Evolutionary conservation across 2,113 vertebrate genomes (phyloP).

Genomic region (Brachyhypopomus occidentalis): DNA sequence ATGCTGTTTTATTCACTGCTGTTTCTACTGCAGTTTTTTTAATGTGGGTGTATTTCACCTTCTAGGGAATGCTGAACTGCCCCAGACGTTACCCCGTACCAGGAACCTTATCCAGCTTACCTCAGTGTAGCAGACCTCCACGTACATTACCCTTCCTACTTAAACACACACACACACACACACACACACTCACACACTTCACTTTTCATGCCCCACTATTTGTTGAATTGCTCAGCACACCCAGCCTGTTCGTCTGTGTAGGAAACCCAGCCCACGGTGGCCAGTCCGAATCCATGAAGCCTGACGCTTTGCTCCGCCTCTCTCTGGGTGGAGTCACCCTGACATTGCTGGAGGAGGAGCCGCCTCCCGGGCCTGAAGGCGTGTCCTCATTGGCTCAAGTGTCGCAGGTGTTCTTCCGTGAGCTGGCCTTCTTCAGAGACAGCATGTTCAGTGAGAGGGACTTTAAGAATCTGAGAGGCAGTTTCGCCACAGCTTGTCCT

Average conservation of each 20-base stretch:
- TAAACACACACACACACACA: neutral
- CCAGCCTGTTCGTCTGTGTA: constrained; percentile 42
- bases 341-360: constrained; percentile 81
- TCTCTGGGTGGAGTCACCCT: constrained; percentile 83
- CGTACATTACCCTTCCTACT: constrained; percentile 64
- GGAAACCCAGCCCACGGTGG: constrained; percentile 70
- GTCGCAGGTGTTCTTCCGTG: constrained; percentile 78
- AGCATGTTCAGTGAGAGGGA: constrained; percentile 83
- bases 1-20: neutral
- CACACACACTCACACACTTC: neutral
- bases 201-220: neutral
- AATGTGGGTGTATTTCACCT: constrained; percentile 9
- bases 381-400: constrained; percentile 67
- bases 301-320: constrained; percentile 80
- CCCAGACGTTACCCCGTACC: constrained; percentile 76
- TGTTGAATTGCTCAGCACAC: neutral
- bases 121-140: constrained; percentile 62
- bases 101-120: constrained; percentile 72
- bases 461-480: constrained; percentile 76
- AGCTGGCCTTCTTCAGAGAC: constrained; percentile 81
- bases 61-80: constrained; percentile 72
- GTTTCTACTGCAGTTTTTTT: neutral
- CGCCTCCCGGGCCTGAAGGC: constrained; percentile 43
- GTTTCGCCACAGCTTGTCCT: constrained; percentile 84
- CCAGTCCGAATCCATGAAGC: constrained; percentile 77